These are phyloP conservation scores for Phrynocephalus vlangalii DNA, from an alignment of 2,797 vertebrate genomes.

Conservation along the genomic window DNA sequence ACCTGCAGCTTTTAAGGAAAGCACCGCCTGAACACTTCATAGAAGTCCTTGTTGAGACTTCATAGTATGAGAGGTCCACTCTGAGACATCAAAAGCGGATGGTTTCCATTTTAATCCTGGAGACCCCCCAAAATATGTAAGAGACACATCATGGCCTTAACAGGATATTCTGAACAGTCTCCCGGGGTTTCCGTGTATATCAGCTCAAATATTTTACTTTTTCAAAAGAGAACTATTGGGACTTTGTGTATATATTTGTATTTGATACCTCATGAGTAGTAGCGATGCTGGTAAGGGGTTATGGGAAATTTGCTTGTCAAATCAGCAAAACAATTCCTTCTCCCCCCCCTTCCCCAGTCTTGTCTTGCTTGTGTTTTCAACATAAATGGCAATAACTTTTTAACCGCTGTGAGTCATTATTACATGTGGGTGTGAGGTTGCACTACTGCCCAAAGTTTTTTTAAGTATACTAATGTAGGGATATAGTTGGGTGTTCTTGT, in stretches of 20 bases:
- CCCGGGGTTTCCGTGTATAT: conserved; percentile 58
- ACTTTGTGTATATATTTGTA: conserved; percentile 54
- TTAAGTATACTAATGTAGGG: conserved; percentile 31
- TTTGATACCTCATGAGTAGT: conserved; percentile 81
- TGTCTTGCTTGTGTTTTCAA: conserved; percentile 76
- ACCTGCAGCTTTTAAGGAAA: conserved; percentile 39
- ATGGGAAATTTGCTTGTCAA: conserved; percentile 61
- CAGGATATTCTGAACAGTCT: conserved; percentile 67
- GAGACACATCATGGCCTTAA: conserved; percentile 72
- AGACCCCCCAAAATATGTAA: conserved; percentile 57
- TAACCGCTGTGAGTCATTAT: conserved; percentile 72
- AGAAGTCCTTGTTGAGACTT: conserved; percentile 48
- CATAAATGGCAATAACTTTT: conserved; percentile 82
- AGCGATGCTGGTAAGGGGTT: conserved; percentile 65
- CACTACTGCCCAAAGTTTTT: conserved; percentile 30
- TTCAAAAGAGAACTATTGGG: conserved; percentile 61
- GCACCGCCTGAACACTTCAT: conserved; percentile 34
- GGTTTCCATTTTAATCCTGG: conserved; percentile 59
- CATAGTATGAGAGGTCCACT: not conserved
- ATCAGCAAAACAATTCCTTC: conserved; percentile 60
- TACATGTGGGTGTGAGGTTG: conserved; percentile 63
- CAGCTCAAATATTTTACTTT: conserved; percentile 57
- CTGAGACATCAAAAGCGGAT: conserved; percentile 52
- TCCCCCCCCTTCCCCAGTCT: conserved; percentile 51
- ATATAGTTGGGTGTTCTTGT: conserved; percentile 47